phyloP scores from a whole-genome alignment of 2,797 vertebrate genomes.

The Sorex maritimensis region DNA sequence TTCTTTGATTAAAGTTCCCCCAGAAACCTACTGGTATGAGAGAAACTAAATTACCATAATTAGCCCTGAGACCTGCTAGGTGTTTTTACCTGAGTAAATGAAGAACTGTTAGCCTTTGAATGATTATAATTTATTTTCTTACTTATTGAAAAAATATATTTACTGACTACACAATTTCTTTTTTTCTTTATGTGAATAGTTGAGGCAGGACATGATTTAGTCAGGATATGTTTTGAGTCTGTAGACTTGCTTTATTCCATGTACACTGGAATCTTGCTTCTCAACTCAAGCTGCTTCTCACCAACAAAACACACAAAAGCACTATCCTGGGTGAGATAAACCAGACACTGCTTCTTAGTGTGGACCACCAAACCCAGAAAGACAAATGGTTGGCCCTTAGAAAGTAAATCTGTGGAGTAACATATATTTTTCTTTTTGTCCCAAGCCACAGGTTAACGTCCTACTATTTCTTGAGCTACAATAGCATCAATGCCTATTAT shows the following conservation, averaged over 20 bases:
- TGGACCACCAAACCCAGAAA: not conserved
- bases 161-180: not conserved
- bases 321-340: not conserved
- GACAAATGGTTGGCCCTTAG: not conserved
- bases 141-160: slow-evolving; percentile 47
- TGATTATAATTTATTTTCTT: slow-evolving; percentile 67
- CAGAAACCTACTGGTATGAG: slow-evolving; percentile 65
- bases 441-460: not conserved
- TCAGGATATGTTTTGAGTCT: not conserved
- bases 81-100: slow-evolving; percentile 68
- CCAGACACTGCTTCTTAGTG: too few species aligned
- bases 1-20: slow-evolving; percentile 80
- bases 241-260: not conserved
- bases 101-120: slow-evolving; percentile 73
- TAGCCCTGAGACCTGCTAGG: slow-evolving; percentile 67
- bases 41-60: slow-evolving; percentile 72
- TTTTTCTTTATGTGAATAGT: slow-evolving; percentile 23
- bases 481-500: not conserved
- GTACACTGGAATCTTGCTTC: not conserved
- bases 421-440: not conserved
- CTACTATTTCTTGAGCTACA: not conserved
- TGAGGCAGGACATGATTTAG: slow-evolving; percentile 38
- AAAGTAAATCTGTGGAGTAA: not conserved
- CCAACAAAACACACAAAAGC: not conserved
- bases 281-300: not conserved